Evolutionary conservation across 1,140 invertebrate genomes (phyloP).

Genomic region (Sarcophaga bullata): DNA sequence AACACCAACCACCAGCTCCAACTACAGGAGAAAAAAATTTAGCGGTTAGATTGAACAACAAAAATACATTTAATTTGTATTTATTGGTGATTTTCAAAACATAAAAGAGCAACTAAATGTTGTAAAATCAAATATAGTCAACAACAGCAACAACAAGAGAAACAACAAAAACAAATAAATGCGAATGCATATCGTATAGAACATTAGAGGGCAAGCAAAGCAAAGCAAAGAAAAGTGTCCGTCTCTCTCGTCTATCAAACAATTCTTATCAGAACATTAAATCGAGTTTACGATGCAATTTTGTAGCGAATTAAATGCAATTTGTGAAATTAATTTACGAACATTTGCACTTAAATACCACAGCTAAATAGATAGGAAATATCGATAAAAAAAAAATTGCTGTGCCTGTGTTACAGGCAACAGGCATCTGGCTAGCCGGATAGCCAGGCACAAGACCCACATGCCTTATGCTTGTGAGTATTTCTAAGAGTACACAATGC

Average conservation of each 20-base stretch:
- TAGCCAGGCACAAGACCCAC: not conserved
- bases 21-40: too few relatives aligned
- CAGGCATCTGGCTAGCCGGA: not conserved
- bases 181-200: not conserved
- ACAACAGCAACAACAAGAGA: not conserved
- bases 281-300: slow-evolving; percentile 43
- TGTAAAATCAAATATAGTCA: not conserved
- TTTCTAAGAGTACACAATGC: too few relatives aligned
- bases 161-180: not conserved
- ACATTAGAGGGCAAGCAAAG: too few relatives aligned
- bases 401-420: not conserved
- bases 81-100: slow-evolving; percentile 37
- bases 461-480: not conserved
- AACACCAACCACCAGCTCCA: too few relatives aligned
- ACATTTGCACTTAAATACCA: slow-evolving; percentile 42
- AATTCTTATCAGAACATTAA: slow-evolving; percentile 40
- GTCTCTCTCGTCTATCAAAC: not conserved
- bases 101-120: slow-evolving; percentile 22
- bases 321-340: slow-evolving; percentile 42
- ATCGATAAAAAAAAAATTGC: slow-evolving; percentile 12
- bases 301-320: slow-evolving; percentile 42
- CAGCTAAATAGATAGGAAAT: slow-evolving; percentile 38
- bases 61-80: slow-evolving; percentile 37
- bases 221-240: too few relatives aligned
- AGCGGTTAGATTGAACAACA: not conserved